These are phyloP conservation scores for Himalopsyche phryganea DNA, from an alignment of 1,140 invertebrate genomes.

Conservation along the genomic window DNA sequence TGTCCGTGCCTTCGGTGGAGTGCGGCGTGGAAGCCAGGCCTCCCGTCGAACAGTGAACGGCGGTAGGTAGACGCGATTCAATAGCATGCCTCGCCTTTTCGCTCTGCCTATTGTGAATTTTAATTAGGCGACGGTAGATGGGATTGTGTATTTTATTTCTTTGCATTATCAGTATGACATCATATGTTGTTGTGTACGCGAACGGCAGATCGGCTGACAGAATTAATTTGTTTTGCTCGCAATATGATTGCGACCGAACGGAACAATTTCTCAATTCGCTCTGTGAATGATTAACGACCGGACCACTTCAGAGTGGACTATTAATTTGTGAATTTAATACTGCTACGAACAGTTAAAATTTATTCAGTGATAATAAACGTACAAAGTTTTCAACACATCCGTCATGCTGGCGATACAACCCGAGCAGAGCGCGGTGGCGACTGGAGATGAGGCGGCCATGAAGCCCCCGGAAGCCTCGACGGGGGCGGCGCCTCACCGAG, in stretches of 20 bases:
- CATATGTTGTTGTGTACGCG: neutral
- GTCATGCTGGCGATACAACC: conserved; percentile 49
- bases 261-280: too few relatives aligned
- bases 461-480: conserved; percentile 37
- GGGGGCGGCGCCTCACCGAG: conserved; percentile 31
- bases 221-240: too few relatives aligned
- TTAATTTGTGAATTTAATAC: too few relatives aligned
- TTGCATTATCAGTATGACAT: conserved; percentile 5
- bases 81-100: neutral
- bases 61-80: too few relatives aligned
- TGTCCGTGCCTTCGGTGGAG: conserved; percentile 47
- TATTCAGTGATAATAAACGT: too few relatives aligned
- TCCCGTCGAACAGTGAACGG: conserved; percentile 32
- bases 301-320: too few relatives aligned
- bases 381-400: too few relatives aligned
- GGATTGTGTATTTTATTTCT: neutral
- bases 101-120: neutral
- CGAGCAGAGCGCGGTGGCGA: conserved; percentile 37
- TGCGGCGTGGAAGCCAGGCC: conserved; percentile 44
- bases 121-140: neutral
- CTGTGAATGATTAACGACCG: neutral
- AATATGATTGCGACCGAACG: too few relatives aligned
- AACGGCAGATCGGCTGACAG: too few relatives aligned
- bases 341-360: too few relatives aligned
- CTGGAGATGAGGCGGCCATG: conserved; percentile 11